Conservation (phyloP, 2,797 vertebrate genomes). For the Urosaurus nigricauda region DNA sequence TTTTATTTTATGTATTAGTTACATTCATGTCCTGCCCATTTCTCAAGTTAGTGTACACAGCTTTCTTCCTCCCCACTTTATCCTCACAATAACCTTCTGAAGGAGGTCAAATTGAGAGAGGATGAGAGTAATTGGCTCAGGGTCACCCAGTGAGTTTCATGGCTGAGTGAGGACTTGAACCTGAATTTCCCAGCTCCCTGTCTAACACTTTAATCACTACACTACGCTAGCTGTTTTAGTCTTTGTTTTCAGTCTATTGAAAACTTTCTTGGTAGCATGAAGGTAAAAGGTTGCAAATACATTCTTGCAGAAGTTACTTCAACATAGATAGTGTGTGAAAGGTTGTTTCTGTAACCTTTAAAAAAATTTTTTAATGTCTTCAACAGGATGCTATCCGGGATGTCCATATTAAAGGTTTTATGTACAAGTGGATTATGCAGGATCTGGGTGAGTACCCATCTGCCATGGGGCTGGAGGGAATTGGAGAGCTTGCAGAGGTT, state of each 20-base stretch:
- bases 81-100: too few relatives aligned
- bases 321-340: background rate
- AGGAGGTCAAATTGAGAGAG: too few relatives aligned
- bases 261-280: background rate
- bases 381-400: constrained; percentile 87
- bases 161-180: too few relatives aligned
- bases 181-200: too few relatives aligned
- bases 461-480: background rate
- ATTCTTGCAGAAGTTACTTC: too few relatives aligned
- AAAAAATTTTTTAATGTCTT: background rate
- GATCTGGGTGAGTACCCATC: constrained; percentile 79
- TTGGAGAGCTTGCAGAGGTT: background rate
- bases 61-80: too few relatives aligned
- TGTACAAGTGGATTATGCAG: constrained; percentile 91
- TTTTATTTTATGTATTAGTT: too few relatives aligned
- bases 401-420: constrained; percentile 89
- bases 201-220: too few relatives aligned
- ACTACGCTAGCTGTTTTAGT: background rate
- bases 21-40: too few relatives aligned
- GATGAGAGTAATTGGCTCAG: too few relatives aligned
- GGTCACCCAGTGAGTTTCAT: too few relatives aligned
- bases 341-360: background rate
- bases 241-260: background rate
- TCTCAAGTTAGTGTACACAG: too few relatives aligned
- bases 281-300: background rate